Evolutionary conservation across 2,888 invertebrate species (phyloP).

Genomic region (Oscheius sp.): DNA sequence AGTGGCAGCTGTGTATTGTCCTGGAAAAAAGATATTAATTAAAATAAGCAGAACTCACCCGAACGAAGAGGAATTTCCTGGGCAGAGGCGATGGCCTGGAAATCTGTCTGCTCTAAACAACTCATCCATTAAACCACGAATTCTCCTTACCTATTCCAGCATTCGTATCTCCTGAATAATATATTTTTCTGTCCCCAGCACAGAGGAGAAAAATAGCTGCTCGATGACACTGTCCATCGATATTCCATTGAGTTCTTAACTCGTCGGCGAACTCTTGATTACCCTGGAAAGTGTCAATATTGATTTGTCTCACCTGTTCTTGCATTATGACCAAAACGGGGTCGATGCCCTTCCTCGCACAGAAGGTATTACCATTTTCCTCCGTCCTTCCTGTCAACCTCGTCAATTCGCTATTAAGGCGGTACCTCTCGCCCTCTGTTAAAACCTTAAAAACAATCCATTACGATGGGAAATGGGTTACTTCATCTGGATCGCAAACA

Average conservation of each 20-base stretch:
- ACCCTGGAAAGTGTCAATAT: conserved; percentile 32
- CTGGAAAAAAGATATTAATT: conserved; percentile 10
- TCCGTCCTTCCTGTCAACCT: conserved; percentile 40
- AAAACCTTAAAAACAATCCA: conserved; percentile 37
- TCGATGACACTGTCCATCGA: conserved; percentile 52
- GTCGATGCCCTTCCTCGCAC: conserved; percentile 49
- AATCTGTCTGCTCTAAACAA: conserved; percentile 36
- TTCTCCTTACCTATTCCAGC: conserved; percentile 42
- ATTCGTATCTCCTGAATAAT: conserved; percentile 45
- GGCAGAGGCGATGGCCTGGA: conserved; percentile 40
- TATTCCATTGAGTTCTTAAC: conserved; percentile 46
- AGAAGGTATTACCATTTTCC: conserved; percentile 39
- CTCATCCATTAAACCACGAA: background rate
- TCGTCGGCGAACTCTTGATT: conserved; percentile 47
- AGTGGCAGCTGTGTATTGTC: conserved; percentile 39
- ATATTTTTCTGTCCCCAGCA: conserved; percentile 45
- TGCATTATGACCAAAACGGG: conserved; percentile 42
- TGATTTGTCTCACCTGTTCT: background rate
- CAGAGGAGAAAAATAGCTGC: conserved; percentile 48
- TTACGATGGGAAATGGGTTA: background rate
- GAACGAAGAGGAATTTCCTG: conserved; percentile 30
- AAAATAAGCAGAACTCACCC: conserved; percentile 16
- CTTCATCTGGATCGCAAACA: conserved; percentile 58
- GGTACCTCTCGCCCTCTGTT: conserved; percentile 49
- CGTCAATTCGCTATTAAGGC: conserved; percentile 47